These are phyloP conservation scores for Myotis davidii DNA, from an alignment of 2,113 vertebrate species.

Conservation along the genomic window DNA sequence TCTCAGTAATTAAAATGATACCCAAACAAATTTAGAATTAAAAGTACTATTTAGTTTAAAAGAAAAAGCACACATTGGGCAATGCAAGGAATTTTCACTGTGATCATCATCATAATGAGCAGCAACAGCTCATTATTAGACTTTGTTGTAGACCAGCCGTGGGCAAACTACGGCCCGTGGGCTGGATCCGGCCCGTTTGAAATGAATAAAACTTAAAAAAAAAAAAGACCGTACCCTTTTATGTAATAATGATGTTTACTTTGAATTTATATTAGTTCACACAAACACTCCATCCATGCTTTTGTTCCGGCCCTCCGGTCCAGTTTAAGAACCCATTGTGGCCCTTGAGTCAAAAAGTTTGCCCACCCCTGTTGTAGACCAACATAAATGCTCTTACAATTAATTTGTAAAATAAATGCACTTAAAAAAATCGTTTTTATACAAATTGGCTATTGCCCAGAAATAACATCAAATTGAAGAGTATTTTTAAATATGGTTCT, in stretches of 20 bases:
- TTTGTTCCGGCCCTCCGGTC: no score
- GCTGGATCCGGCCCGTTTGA: no score
- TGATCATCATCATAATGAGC: fast-evolving
- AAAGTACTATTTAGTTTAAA: background rate
- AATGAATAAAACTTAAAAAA: no score
- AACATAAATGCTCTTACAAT: background rate
- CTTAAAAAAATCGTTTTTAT: background rate
- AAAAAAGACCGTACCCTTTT: no score
- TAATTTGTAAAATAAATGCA: slow-evolving; percentile 29
- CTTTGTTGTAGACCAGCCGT: background rate
- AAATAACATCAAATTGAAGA: background rate
- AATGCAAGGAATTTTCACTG: background rate
- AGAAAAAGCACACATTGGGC: background rate
- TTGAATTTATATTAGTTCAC: no score
- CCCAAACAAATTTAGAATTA: background rate
- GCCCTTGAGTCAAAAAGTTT: no score
- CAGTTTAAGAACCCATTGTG: no score
- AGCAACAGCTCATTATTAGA: background rate
- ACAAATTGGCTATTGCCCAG: background rate
- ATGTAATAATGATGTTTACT: no score
- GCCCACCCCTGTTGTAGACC: slow-evolving; percentile 33
- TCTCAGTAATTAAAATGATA: background rate
- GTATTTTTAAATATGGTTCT: slow-evolving; percentile 7
- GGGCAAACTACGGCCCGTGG: no score
- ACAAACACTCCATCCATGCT: no score